Evolutionary conservation across 2,113 vertebrate genomes (phyloP), one percentile per base, ranked within the genome.

Genomic region (Hiodon tergisus): DNA sequence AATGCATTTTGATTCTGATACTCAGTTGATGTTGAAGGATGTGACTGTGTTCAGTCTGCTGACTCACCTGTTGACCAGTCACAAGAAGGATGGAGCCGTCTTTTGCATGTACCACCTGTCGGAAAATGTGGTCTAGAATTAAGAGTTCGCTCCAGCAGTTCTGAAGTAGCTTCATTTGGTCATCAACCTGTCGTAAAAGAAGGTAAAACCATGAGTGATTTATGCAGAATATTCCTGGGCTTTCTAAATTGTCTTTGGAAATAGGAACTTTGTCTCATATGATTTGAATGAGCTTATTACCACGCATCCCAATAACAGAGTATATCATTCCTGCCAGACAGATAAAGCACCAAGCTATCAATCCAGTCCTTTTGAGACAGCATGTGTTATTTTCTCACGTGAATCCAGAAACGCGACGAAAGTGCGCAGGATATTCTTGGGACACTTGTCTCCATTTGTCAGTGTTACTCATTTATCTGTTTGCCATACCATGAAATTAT

Each of bases 121-220:
- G 92, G 86, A 96, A 99, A 84, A 99, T 92, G 81, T 99, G 97
- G 88, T 99, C 97, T 2, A 99, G 91, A 80, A 98, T 98, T 88
- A 99, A 89, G 78, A 99, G 95, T 81, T 99, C 97, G 0, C 97
- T 99, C 97, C 97, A 99, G 86, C 95, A 98, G 88, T 98, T 98
- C 87, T 99, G 97, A 85, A 99, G 93, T 77, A 99, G 90, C 86
- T 99, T 99, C 97, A 99, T 99, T 92, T 99, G 97, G 91, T 99
- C 97, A 46, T 99, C 97, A 84, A 99, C 97, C 97, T 99, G 87
- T 6, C 61, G 10, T 55, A 63, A 70, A 85, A 77, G 73, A 57
- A 81, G 77, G 80, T 16, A 75, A 0, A 9, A 50, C 73, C 3
- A 75, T 0, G 14, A 59, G 67, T 17, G 52, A 17, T 17, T 11